These are phyloP conservation scores for Lathronympha strigana DNA, from an alignment of 2,888 invertebrate genomes.

Conservation along the genomic window DNA sequence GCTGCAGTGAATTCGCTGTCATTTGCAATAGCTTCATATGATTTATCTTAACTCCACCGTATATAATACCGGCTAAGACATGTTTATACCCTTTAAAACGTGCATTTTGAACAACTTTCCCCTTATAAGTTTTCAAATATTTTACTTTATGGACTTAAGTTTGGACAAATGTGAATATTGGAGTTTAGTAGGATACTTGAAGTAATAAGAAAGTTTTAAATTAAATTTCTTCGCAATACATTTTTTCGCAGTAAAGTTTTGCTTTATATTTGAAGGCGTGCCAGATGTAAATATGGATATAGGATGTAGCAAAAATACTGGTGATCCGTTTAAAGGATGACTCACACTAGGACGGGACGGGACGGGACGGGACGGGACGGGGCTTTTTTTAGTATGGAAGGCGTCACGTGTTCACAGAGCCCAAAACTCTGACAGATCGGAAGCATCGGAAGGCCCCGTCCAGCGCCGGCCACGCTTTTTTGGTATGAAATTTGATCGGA, in stretches of 20 bases:
- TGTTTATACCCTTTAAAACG: slow-evolving; percentile 46
- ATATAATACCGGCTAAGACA: slow-evolving; percentile 52
- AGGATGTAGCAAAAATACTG: no score
- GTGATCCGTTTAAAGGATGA: no score
- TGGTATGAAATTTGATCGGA: no score
- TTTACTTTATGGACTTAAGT: slow-evolving; percentile 17
- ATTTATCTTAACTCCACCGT: slow-evolving; percentile 62
- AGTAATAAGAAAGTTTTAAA: neutral
- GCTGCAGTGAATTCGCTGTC: slow-evolving; percentile 61
- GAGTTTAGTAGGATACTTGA: neutral
- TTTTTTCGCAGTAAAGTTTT: neutral
- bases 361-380: no score
- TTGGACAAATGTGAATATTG: slow-evolving; percentile 26
- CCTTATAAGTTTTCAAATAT: slow-evolving; percentile 23
- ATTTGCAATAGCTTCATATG: slow-evolving; percentile 59
- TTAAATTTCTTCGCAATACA: neutral
- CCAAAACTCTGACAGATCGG: no score
- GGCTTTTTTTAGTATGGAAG: no score
- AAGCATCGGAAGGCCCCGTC: no score
- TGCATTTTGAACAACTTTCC: slow-evolving; percentile 25
- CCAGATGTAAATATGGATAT: no score
- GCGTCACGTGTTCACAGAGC: no score
- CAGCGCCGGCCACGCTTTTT: no score
- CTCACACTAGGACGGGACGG: no score
- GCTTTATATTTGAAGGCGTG: no score